A percentile compares a stretch with the other conserved stretches of the same genome.
Evolutionary conservation across 35 echinoderm and acorn worm genomes (phyloP).

Genomic region (Holothuria glaberrima): DNA sequence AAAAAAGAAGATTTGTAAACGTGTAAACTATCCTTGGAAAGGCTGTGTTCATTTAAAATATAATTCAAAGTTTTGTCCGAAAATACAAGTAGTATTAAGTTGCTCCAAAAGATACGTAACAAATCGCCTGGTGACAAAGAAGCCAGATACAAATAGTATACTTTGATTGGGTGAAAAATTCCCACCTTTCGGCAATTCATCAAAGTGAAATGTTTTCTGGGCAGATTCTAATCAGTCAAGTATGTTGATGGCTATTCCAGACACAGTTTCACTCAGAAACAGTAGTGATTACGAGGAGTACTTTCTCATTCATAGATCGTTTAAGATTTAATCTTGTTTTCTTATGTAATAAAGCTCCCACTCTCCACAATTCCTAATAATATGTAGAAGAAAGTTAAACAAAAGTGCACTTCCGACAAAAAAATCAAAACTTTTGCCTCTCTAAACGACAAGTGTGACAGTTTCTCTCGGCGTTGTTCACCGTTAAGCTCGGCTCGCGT

Average conservation of each 20-base stretch:
- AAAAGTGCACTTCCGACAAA: neutral
- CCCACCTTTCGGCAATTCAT: neutral
- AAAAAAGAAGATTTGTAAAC: neutral
- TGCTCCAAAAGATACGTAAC: neutral
- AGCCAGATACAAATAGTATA: neutral
- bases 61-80: neutral
- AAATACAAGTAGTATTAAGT: neutral
- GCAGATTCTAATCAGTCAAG: neutral
- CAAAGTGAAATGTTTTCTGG: neutral
- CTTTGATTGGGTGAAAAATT: neutral
- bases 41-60: too few relatives aligned
- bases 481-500: too few relatives aligned
- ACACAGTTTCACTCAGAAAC: neutral
- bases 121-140: neutral
- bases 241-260: conserved; percentile 27
- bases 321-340: neutral
- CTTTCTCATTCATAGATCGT: neutral
- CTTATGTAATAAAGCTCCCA: neutral
- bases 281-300: neutral
- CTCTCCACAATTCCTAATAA: neutral
- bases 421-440: neutral
- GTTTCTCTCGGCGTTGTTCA: too few relatives aligned
- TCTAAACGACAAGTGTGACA: too few relatives aligned
- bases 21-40: too few relatives aligned
- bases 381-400: neutral